phyloP scores from a whole-genome alignment of 2,888 invertebrate genomes.

The Melinaea marsaeus region DNA sequence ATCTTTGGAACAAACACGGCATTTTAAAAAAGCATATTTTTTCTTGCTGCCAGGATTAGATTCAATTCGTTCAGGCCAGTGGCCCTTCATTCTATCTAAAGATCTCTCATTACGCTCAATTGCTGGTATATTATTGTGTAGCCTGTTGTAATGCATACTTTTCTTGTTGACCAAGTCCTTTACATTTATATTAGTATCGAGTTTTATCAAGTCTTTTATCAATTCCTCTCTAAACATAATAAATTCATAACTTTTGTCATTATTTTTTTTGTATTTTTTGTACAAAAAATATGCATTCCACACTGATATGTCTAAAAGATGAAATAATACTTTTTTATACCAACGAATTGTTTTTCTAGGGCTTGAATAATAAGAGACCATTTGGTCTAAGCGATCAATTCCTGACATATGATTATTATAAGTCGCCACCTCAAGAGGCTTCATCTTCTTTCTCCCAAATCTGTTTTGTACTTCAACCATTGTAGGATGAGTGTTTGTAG shows the following conservation, averaged over 20 bases:
- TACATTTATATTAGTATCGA: constrained; percentile 18
- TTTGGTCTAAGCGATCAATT: constrained; percentile 39
- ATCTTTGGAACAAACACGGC: constrained; percentile 31
- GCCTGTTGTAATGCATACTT: constrained; percentile 22
- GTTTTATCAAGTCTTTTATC: constrained; percentile 22
- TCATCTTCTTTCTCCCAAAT: constrained; percentile 30
- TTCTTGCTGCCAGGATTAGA: constrained; percentile 20
- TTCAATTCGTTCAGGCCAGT: constrained; percentile 30
- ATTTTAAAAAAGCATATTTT: constrained; percentile 30
- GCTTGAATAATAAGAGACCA: constrained; percentile 33
- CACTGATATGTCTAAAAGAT: constrained; percentile 17
- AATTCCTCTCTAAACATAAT: constrained; percentile 7
- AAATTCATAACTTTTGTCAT: constrained; percentile 21
- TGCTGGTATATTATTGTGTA: constrained; percentile 18
- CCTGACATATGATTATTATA: constrained; percentile 30
- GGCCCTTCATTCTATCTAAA: constrained; percentile 22
- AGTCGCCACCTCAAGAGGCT: constrained; percentile 33
- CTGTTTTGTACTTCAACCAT: constrained; percentile 31
- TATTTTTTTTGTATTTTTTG: constrained; percentile 25
- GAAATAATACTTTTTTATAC: constrained; percentile 35
- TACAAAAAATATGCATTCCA: constrained; percentile 37
- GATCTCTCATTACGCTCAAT: constrained; percentile 18
- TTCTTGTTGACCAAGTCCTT: constrained; percentile 23
- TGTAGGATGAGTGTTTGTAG: constrained; percentile 37
- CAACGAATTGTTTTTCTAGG: constrained; percentile 42